phyloP scores from a whole-genome alignment of 2,888 invertebrate genomes.

The Mimas tiliae region DNA sequence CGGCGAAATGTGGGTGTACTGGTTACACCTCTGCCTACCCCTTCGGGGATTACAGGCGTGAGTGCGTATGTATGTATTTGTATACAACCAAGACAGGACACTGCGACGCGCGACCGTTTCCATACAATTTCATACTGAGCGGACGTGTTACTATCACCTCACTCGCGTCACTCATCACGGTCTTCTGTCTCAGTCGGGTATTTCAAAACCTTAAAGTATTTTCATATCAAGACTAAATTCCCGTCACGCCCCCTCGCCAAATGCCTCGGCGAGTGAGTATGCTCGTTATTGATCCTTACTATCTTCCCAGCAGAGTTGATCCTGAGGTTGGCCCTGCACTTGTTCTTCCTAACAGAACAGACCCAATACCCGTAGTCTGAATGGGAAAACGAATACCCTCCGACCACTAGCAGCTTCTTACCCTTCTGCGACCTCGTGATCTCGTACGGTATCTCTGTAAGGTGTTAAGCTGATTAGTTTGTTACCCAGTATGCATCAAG shows the following conservation, averaged over 20 bases:
- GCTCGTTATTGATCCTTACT: conserved; percentile 33
- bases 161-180: neutral
- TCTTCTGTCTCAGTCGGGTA: neutral
- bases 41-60: too few relatives aligned
- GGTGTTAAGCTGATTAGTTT: neutral
- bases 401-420: conserved; percentile 22
- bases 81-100: too few relatives aligned
- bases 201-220: neutral
- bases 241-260: neutral
- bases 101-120: neutral
- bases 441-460: conserved; percentile 24
- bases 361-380: conserved; percentile 26
- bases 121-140: too few relatives aligned
- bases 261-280: conserved; percentile 38
- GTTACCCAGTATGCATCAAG: too few relatives aligned
- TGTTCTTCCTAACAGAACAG: conserved; percentile 37
- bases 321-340: conserved; percentile 43
- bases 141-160: too few relatives aligned
- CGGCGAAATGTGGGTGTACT: too few relatives aligned
- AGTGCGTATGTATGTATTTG: too few relatives aligned
- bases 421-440: conserved; percentile 24
- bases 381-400: conserved; percentile 24
- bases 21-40: too few relatives aligned
- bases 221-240: neutral
- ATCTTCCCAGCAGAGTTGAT: conserved; percentile 36